Base-by-base conservation (phyloP, 2,888 invertebrate genomes). In the Corbicula japonica region DNA sequence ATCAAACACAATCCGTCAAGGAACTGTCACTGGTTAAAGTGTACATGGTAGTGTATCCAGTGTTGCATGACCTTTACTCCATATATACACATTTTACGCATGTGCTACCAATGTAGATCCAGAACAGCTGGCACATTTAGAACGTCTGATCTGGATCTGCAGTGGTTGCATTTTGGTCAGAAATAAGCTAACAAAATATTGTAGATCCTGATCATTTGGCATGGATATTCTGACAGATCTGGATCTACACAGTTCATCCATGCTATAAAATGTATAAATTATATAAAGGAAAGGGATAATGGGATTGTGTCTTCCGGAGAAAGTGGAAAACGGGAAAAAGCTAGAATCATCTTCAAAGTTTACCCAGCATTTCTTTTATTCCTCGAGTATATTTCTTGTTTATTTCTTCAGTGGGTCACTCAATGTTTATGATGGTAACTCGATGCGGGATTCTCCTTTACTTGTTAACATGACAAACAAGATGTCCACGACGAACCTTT, bases 381-480 rank as follows among this genome's bases (percentile, higher is more conserved):
- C 28, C 6, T 30, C 5, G 12, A 30, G 10, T 10, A 12, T 30
- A 28, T 41, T 46, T 46, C n/a, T 21, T 48, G n/a, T 54, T 10
- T n/a, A 32, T 30, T 56, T 34, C 50, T 75, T 5, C 63, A 79
- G 75, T 48, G 56, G 63, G 32, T 30, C 5, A 6, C 54, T 75
- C 3, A 66, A 77, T 21, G 38, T 82, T 32, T 48, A 73, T 61
- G 86, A 87, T 62, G 87, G 87, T 12, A 83, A 79, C 15, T 80
- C 84, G 15, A 32, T 63, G 8, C 63, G 75, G 10, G 68, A 77
- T 32, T 52, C 75, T 10, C 44, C 74, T 3, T 35, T 85, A 10
- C 34, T 35, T 1, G 28, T 81, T 8, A 73, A 63, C 23, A 18
- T 21, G 32, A 68, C 48, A 3, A 61, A 35, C 4, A 69, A 73